Conservation (phyloP, 92 coral and sea anemone genomes). For the Palythoa grandiflora region DNA sequence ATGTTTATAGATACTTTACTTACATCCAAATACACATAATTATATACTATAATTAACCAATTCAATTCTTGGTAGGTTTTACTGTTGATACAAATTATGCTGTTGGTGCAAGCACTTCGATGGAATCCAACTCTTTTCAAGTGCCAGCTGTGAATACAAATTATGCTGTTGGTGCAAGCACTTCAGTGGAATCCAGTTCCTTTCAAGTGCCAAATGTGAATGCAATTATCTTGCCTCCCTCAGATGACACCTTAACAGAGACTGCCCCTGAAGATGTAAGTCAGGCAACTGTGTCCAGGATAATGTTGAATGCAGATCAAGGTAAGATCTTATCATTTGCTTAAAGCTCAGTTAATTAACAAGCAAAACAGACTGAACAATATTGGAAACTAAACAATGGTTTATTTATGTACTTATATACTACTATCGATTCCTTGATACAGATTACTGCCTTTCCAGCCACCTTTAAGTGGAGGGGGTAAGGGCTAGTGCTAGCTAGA, state of each 20-base stretch:
- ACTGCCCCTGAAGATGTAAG: background rate
- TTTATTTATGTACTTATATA: background rate
- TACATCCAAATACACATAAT: background rate
- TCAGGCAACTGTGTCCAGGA: slow-evolving; percentile 14
- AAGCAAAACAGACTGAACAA: background rate
- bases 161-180: background rate
- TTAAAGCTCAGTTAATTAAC: background rate
- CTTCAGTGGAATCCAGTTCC: background rate
- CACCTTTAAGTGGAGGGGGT: background rate
- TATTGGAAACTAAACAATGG: background rate
- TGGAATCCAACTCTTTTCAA: background rate
- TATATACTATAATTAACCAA: background rate
- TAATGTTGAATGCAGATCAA: slow-evolving; percentile 16
- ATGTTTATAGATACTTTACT: background rate
- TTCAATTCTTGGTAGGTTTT: slow-evolving; percentile 15
- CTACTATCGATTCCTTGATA: background rate
- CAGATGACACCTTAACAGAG: slow-evolving; percentile 24
- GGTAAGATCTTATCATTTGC: slow-evolving; percentile 12
- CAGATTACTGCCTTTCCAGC: background rate
- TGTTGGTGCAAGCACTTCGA: slow-evolving; percentile 4
- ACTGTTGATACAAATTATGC: background rate
- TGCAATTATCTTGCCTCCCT: slow-evolving; percentile 3
- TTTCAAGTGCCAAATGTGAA: background rate
- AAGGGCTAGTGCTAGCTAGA: background rate
- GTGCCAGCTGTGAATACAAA: slow-evolving; percentile 3